Percentiles rank a stretch among this genome's conserved stretches.
These are phyloP conservation scores for Yasuhikotakia modesta DNA, from an alignment of 2,797 vertebrate genomes.

Conservation along the genomic window DNA sequence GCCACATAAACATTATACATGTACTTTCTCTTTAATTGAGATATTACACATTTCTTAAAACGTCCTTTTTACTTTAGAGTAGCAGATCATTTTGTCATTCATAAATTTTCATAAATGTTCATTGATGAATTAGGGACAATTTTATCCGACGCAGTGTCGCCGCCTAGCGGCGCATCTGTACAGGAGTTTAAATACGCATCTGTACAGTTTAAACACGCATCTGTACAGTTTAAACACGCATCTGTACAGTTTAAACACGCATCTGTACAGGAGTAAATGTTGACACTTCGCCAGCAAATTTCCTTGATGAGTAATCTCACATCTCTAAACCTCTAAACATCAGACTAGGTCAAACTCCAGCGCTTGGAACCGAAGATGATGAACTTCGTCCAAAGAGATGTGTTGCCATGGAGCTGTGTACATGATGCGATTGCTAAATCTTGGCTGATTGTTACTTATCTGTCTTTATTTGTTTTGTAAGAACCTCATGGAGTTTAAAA, in stretches of 20 bases:
- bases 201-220: too few relatives aligned
- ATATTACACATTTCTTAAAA: not conserved
- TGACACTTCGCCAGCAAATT: not conserved
- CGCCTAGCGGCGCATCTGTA: constrained; percentile 24
- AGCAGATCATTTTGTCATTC: not conserved
- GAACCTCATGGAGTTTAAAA: not conserved
- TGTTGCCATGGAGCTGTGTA: constrained; percentile 34
- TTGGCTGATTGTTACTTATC: constrained; percentile 7
- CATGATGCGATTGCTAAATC: constrained; percentile 32
- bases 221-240: too few relatives aligned
- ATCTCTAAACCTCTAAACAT: constrained; percentile 22
- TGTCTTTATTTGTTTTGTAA: not conserved
- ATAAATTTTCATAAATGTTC: not conserved
- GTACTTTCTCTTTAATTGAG: too few relatives aligned
- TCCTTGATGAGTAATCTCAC: constrained; percentile 17
- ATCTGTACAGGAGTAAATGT: constrained; percentile 9
- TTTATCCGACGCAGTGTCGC: not conserved
- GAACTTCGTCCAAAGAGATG: not conserved
- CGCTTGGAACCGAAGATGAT: not conserved
- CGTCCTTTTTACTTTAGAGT: not conserved
- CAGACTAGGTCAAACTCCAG: not conserved
- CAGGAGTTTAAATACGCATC: too few relatives aligned
- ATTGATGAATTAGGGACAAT: not conserved
- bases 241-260: too few relatives aligned
- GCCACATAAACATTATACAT: too few relatives aligned